Evolutionary conservation across 2,113 vertebrate genomes (phyloP), one percentile per base, ranked within the genome.

Genomic region (Sitta europaea): DNA sequence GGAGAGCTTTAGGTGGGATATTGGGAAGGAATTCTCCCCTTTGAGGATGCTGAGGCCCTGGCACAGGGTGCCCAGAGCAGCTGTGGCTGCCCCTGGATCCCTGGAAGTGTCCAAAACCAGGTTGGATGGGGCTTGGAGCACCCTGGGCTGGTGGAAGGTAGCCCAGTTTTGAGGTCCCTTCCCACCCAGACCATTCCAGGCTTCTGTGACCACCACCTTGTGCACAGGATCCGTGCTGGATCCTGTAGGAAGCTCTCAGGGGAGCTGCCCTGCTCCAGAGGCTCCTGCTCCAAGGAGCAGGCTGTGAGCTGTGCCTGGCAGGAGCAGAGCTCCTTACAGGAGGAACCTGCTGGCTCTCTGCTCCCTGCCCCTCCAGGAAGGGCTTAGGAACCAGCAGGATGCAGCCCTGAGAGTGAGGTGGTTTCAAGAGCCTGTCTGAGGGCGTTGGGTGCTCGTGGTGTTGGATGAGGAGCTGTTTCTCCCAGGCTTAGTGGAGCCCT

Each of bases 91-190:
- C 25, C 11, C 29, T 42, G 42, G 29, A 47, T 81, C 45, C n/a
- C 47, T 82, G 53, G 10, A 0, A 36, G 5, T 61, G 78, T 7
- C 21, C 29, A 4, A 48, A 47, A 8, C 54, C n/a, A 35, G n/a
- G 47, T 0, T 82, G 31, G 11, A 54, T 0, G 0, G 29, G 21
- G 21, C 10, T 75, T 61, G 62, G 25, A 62, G 40, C 40, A 61
- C 0, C 22, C 40, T 55, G 55, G 22, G 2, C 0, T 0, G 7
- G 25, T 62, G 71, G 8, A 15, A 62, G 9, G 10, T 48, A 35
- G 36, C 54, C 24, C 54, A 27, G 8, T 35, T 68, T 27, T 42
- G 15, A 28, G 40, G 55, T 55, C 35, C 6, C 6, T 54, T 48
- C 48, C 40, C 11, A 11, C 14, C 17, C 62, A 48, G 11, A 47